Evolutionary conservation across 2,113 vertebrate genomes (phyloP), one percentile per base, ranked within the genome.

Genomic region (Andinoacara biseriatus): DNA sequence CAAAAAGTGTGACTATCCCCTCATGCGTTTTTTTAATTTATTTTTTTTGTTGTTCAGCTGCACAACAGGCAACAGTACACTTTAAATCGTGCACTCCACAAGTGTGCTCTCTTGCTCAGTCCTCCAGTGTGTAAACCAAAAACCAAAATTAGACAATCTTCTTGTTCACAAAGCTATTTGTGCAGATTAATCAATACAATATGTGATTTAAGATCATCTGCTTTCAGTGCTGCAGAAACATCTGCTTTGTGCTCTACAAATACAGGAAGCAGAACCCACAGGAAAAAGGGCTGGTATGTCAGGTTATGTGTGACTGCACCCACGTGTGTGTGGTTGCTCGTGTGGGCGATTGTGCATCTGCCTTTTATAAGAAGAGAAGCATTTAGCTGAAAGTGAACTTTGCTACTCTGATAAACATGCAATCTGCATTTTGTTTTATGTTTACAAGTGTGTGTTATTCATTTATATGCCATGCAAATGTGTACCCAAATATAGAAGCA

Each of bases 231-330:
- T n/a, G 22, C 24, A 89, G 65, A 86, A 60, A 75, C 7, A 15
- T 76, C 69, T 86, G 92, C 5, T 62, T 20, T 58, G 29, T 31
- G 46, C 5, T 54, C 35, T 65, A 5, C 60, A 63, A 43, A 79
- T 38, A 18, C 87, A 90, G 83, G 82, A 90, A 91, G 78, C 69
- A 83, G 74, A 90, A 78, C 20, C 86, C 83, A 90, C 85, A 88
- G 63, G 69, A 86, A 86, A 83, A 20, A 38, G 83, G 57, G 76
- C 9, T 78, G 67, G 22, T 69, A 3, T 22, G 46, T 75, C 11
- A 18, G 78, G 3, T 62, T 2, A n/a, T 22, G 58, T 56, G 10
- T 43, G 40, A 46, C 17, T 14, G 58, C 38, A 40, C 20, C n/a
- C 52, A 43, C 14, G 5, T 72, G 58, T 72, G 76, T 8, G 46